Base-by-base conservation (phyloP, 2,797 vertebrate species). In the Leptatherina wallacei region DNA sequence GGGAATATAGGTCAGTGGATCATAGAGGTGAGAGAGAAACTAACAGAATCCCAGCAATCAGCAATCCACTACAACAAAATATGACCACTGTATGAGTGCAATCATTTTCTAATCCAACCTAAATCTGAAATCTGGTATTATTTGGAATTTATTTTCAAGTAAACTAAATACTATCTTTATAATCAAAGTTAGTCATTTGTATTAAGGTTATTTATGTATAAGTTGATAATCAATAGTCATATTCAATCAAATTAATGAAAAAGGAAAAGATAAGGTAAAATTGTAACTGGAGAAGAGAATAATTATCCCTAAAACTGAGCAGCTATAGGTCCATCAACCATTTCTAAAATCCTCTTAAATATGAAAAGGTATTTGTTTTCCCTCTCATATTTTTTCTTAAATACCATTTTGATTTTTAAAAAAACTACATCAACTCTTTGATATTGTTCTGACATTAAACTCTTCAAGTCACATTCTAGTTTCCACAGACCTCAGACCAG, bases 401-500 rank as follows among this genome's bases (percentile, higher is more conserved):
- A 40, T 1, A 52, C 18, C 11, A 47, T 57, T 62, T 67, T 18
- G 40, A 47, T 30, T 32, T 32, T 32, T 3, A 32, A 32, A 54
- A 24, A 65, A 52, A 4, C 49, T 4, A 38, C 10, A 13, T 16
- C 14, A 38, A 16, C 32, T 11, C 6, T 20, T 33, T 18, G 52
- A 14, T 14, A 30, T 7, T 24, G 16, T 22, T 47, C 74, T 59
- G 8, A 9, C 42, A 30, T 54, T 0, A 40, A 69, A 29, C 38
- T 51, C 7, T 60, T 47, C 16, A 12, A 24, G 38, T 51, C 51
- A 18, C 32, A 36, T 32, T 68, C 2, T 5, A 44, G 47, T 36
- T 44, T 32, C 63, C 58, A 90, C 95, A 91, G 79, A 98, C 97
- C 96, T 96, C 84, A 98, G 92, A 81, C 95, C 95, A 80, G 78